phyloP scores from a whole-genome alignment of 2,113 vertebrate species.

The Halcyon malimbica region DNA sequence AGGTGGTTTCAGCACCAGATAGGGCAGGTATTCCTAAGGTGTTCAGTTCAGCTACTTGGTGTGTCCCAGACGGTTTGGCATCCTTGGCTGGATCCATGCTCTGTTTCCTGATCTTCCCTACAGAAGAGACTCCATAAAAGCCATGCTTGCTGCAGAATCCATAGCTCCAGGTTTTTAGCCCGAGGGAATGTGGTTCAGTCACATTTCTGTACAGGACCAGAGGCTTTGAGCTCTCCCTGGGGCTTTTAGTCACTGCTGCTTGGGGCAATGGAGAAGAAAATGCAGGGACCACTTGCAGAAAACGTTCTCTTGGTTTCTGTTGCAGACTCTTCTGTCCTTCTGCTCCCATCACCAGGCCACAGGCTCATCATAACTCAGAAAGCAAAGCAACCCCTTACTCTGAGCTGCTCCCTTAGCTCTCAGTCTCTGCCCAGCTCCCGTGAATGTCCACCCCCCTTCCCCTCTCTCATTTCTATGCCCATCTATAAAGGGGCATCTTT shows the following conservation, averaged over 20 bases:
- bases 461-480: not conserved
- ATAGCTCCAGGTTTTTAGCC: not conserved
- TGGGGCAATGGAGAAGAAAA: not conserved
- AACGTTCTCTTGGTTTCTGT: not conserved
- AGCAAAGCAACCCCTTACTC: not conserved
- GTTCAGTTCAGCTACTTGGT: rapidly evolving
- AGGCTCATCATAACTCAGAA: not conserved
- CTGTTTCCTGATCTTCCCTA: not conserved
- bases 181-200: not conserved
- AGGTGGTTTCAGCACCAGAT: not conserved
- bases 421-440: not conserved
- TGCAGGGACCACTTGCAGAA: not conserved
- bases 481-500: not conserved
- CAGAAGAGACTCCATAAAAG: not conserved
- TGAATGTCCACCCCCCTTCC: not conserved
- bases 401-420: not conserved
- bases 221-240: not conserved
- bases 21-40: not conserved
- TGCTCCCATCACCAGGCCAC: not conserved
- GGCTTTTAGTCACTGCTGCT: not conserved
- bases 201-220: not conserved
- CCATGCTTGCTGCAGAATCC: not conserved
- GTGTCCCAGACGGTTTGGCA: not conserved
- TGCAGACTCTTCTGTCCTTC: not conserved
- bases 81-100: not conserved